Percentiles rank a stretch among this genome's conserved stretches.
Evolutionary conservation across 2,113 vertebrate genomes (phyloP).

Genomic region (Cephalopterus ornatus): DNA sequence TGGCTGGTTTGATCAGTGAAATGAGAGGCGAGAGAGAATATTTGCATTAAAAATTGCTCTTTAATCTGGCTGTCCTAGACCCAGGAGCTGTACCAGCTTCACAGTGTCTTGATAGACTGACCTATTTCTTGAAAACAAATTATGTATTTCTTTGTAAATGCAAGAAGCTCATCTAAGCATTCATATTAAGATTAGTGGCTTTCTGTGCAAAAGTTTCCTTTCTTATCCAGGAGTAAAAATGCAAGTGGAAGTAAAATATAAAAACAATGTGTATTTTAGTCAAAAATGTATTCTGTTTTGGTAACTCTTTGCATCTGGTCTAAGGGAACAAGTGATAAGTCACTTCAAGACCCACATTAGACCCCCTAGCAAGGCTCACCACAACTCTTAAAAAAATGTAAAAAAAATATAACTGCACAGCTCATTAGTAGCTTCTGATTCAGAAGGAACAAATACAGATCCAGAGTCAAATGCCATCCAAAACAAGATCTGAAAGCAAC

Average conservation of each 20-base stretch:
- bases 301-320: not conserved
- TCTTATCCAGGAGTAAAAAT: not conserved
- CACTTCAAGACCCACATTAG: not conserved
- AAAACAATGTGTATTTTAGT: not conserved
- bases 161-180: not conserved
- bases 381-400: not conserved
- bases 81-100: not conserved
- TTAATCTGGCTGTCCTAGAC: not conserved
- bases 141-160: not conserved
- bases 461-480: not conserved
- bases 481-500: not conserved
- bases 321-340: not conserved
- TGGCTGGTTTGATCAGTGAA: not conserved
- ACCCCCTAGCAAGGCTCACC: not conserved
- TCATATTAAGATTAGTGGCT: not conserved
- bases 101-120: not conserved
- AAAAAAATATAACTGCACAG: not conserved
- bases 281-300: not conserved
- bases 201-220: not conserved
- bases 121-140: not conserved
- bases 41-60: constrained; percentile 30
- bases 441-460: not conserved
- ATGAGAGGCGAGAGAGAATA: not conserved
- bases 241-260: not conserved
- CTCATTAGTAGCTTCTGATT: not conserved